Conservation (phyloP, 2,113 vertebrate species). For the Semnopithecus entellus region DNA sequence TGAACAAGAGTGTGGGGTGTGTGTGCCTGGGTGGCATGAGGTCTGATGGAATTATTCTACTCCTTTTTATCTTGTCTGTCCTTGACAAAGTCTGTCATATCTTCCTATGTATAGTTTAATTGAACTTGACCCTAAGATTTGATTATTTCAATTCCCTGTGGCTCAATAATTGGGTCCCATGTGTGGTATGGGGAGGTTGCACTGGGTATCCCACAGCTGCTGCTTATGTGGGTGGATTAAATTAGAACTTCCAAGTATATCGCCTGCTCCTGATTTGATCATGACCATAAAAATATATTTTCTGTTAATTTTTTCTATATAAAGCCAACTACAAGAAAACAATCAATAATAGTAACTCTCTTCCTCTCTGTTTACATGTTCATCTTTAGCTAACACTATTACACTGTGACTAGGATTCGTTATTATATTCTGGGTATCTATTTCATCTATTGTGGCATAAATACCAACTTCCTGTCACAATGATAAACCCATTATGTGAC, state of each 20-base stretch:
- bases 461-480: slow-evolving; percentile 54
- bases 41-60: neutral
- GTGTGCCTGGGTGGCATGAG: neutral
- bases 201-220: slow-evolving; percentile 51
- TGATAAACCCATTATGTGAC: slow-evolving; percentile 59
- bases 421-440: slow-evolving; percentile 28
- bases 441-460: slow-evolving; percentile 51
- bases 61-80: slow-evolving; percentile 36
- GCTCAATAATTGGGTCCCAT: slow-evolving; percentile 60
- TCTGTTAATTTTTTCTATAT: slow-evolving; percentile 43
- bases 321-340: slow-evolving; percentile 10
- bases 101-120: slow-evolving; percentile 55
- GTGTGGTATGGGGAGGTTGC: slow-evolving; percentile 13
- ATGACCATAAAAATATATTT: slow-evolving; percentile 19
- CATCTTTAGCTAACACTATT: slow-evolving; percentile 22
- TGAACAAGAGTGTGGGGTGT: neutral
- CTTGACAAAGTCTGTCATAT: slow-evolving; percentile 29
- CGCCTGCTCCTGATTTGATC: slow-evolving; percentile 18
- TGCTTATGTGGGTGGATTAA: slow-evolving; percentile 49
- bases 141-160: slow-evolving; percentile 56
- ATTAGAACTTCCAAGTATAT: slow-evolving; percentile 57
- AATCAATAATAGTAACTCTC: slow-evolving; percentile 22
- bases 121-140: slow-evolving; percentile 68
- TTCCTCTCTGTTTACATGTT: slow-evolving; percentile 32
- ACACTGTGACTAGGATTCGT: neutral